Conservation (phyloP, 2,113 vertebrate species). For the Crotalus horridus region DNA sequence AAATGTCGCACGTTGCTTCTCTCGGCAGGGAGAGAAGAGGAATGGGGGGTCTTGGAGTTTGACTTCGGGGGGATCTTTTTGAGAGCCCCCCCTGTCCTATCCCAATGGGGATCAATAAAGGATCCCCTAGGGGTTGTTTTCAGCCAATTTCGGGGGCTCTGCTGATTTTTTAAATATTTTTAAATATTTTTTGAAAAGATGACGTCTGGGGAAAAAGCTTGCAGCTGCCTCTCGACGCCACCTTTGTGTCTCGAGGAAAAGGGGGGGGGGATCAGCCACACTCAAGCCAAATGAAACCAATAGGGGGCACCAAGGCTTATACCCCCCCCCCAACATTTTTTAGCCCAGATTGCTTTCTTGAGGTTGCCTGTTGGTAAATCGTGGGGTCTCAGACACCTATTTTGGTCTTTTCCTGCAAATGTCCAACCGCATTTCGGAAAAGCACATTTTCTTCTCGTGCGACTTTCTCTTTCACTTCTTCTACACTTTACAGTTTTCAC, state of each 20-base stretch:
- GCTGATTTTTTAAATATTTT: slow-evolving; percentile 88
- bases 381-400: background rate
- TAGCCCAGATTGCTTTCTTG: background rate
- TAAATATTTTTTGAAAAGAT: slow-evolving; percentile 99
- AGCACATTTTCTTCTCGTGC: slow-evolving; percentile 46
- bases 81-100: slow-evolving; percentile 10
- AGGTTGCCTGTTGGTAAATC: background rate
- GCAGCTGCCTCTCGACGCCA: slow-evolving; percentile 80
- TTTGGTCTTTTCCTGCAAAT: background rate
- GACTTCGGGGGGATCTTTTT: slow-evolving; percentile 39
- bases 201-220: slow-evolving; percentile 87
- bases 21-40: slow-evolving; percentile 45
- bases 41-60: slow-evolving; percentile 46
- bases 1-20: slow-evolving; percentile 63
- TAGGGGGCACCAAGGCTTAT: slow-evolving; percentile 29
- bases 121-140: slow-evolving; percentile 66
- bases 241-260: slow-evolving; percentile 85
- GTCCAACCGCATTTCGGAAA: slow-evolving; percentile 25
- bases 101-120: slow-evolving; percentile 48
- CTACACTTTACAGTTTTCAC: background rate
- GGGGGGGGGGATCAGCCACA: slow-evolving; percentile 42
- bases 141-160: slow-evolving; percentile 39
- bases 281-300: slow-evolving; percentile 52
- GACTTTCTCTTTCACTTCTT: slow-evolving; percentile 42
- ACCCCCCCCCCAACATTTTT: background rate